Evolutionary conservation across 2,797 vertebrate species (phyloP).

Genomic region (Alca torda): DNA sequence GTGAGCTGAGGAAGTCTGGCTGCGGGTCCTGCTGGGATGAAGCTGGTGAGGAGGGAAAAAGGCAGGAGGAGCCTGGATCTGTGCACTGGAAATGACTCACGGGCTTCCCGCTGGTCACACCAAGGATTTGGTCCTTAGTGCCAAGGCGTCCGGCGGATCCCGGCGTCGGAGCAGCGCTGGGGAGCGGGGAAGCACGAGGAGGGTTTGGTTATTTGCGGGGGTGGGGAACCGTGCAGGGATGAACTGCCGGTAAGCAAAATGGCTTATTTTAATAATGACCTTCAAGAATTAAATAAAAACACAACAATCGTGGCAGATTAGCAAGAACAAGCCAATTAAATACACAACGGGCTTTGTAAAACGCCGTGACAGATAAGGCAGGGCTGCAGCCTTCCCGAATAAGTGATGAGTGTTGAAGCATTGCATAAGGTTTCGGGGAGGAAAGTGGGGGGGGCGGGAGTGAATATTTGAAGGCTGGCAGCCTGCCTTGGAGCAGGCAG

Average conservation of each 20-base stretch:
- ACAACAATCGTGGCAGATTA: slow-evolving; percentile 70
- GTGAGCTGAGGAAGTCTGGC: neutral
- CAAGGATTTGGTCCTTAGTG: neutral
- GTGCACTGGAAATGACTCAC: neutral
- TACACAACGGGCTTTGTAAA: slow-evolving; percentile 57
- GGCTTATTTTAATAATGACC: slow-evolving; percentile 74
- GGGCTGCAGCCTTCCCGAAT: slow-evolving; percentile 21
- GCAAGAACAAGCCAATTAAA: slow-evolving; percentile 76
- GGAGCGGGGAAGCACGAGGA: neutral
- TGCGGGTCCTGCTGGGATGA: neutral
- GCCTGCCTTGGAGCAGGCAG: slow-evolving; percentile 2
- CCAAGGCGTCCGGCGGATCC: neutral
- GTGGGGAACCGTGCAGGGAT: neutral
- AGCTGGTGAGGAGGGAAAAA: neutral
- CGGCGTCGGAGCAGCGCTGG: neutral
- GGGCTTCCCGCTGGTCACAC: neutral
- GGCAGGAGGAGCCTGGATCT: neutral
- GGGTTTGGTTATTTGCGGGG: neutral
- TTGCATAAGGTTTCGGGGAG: neutral
- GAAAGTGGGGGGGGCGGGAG: neutral
- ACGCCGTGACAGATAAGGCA: slow-evolving; percentile 9
- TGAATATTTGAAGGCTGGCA: slow-evolving; percentile 44
- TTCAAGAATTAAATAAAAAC: slow-evolving; percentile 73
- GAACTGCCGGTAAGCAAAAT: neutral
- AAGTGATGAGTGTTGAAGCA: slow-evolving; percentile 24